Evolutionary conservation across 2,797 vertebrate genomes (phyloP), one percentile per base, ranked within the genome.

Genomic region (Melanotaenia parkinsoni): DNA sequence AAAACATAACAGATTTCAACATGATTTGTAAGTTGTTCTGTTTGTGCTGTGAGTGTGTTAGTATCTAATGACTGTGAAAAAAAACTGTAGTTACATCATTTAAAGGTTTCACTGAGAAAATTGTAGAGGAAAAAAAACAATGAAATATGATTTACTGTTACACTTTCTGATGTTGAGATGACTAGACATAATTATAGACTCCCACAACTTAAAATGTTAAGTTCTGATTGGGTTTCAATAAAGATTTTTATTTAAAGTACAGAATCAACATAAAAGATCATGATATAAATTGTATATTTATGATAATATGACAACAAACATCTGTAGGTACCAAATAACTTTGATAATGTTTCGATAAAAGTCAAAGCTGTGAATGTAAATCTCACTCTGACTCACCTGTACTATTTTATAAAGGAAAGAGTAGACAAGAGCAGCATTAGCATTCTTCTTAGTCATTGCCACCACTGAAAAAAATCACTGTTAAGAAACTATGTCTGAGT

Each of bases 371-470:
- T 61, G 5, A 45, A 59, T 7, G 30, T 14, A 2, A 18, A 3
- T 32, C 0, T 45, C 4, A 24, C 4, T 53, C 32, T 64, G 18
- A 90, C 89, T 59, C 22, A 96, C 95, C 94, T 95, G 90, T 38
- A 95, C 81, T 76, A 96, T 94, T 86, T 95, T 96, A 80, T 96
- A 96, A 63, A 96, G 93, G 70, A 96, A 96, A 16, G 94, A 92
- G 83, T 95, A 96, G 4, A 96, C 94, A 50, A 96, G 89, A 40
- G 94, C 94, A 67, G 95, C 95, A 16, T 96, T 96, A 71, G 93
- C 92, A 54, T 96, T 96, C 90, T 94, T 96, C 90, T 94, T 96
- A 10, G 95, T 95, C 86, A 95, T 90, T 1, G 95, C 95, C 77
- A 96, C 95, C 91, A 96, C 95, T 96, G 78, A 65, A 60, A 59